phyloP scores from a whole-genome alignment of 2,888 invertebrate genomes.

The Opisthograptis luteolata region DNA sequence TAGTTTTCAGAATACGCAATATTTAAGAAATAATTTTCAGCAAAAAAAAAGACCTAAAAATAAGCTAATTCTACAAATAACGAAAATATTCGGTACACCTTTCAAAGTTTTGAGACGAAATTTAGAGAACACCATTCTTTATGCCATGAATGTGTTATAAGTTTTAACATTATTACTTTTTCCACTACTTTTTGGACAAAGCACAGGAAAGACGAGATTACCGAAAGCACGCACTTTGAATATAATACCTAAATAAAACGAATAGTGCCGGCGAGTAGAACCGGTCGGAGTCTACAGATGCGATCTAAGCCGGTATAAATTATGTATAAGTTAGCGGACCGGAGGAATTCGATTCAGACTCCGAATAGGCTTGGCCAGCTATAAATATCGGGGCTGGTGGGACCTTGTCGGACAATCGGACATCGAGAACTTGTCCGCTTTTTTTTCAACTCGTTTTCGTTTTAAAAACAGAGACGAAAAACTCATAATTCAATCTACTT shows the following conservation, averaged over 20 bases:
- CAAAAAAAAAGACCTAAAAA: too few species aligned
- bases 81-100: too few species aligned
- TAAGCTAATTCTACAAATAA: too few species aligned
- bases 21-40: too few species aligned
- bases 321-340: conserved; percentile 27
- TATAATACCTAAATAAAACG: conserved; percentile 33
- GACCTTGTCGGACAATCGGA: conserved; percentile 1
- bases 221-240: conserved; percentile 26
- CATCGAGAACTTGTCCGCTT: too few species aligned
- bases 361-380: conserved; percentile 15
- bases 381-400: conserved; percentile 15
- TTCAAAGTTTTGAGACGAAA: too few species aligned
- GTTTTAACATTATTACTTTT: not conserved
- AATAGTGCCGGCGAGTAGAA: conserved; percentile 17
- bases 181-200: conserved; percentile 2
- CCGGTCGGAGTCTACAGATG: conserved; percentile 28
- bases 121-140: too few species aligned
- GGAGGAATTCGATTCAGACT: conserved; percentile 28
- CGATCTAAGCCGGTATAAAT: conserved; percentile 28
- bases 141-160: too few species aligned
- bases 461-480: too few species aligned
- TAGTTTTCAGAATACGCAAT: too few species aligned
- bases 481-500: not conserved
- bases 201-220: conserved; percentile 26
- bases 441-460: not conserved